These are phyloP conservation scores for Eustalomyia histrio DNA, from an alignment of 2,888 invertebrate species.

Conservation along the genomic window DNA sequence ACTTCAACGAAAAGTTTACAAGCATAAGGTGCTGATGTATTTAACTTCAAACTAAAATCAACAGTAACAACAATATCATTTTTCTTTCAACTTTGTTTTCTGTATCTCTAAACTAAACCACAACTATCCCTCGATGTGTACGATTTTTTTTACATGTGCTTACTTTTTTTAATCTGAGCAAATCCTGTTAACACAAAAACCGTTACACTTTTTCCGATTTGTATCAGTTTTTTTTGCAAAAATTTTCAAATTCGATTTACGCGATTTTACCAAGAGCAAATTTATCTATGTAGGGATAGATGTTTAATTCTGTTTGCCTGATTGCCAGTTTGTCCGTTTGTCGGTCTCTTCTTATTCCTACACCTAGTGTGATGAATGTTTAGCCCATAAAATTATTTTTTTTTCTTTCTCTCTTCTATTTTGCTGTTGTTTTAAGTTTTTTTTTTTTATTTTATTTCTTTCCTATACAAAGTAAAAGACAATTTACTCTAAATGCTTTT, in stretches of 20 bases:
- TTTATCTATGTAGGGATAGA: too few relatives aligned
- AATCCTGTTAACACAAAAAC: too few relatives aligned
- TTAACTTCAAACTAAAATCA: constrained; percentile 49
- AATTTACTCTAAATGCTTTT: constrained; percentile 52
- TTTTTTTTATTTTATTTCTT: constrained; percentile 5
- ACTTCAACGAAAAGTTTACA: constrained; percentile 14
- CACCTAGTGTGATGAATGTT: constrained; percentile 49
- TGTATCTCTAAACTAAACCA: neutral
- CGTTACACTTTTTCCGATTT: too few relatives aligned
- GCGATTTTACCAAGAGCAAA: too few relatives aligned
- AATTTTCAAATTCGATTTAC: neutral
- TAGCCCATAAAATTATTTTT: constrained; percentile 44
- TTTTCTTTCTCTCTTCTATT: neutral
- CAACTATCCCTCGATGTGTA: too few relatives aligned
- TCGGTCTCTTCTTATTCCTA: constrained; percentile 4
- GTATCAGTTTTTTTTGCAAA: too few relatives aligned
- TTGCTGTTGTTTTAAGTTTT: constrained; percentile 3
- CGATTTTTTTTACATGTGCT: too few relatives aligned
- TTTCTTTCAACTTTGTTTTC: constrained; percentile 19
- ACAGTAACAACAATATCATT: constrained; percentile 25
- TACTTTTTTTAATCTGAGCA: too few relatives aligned
- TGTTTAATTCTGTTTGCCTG: neutral
- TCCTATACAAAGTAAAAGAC: constrained; percentile 36
- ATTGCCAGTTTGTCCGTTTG: constrained; percentile 7
- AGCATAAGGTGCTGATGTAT: constrained; percentile 55